These are phyloP conservation scores for Paramormyrops kingsleyae DNA, from an alignment of 2,113 vertebrate genomes.

Conservation along the genomic window DNA sequence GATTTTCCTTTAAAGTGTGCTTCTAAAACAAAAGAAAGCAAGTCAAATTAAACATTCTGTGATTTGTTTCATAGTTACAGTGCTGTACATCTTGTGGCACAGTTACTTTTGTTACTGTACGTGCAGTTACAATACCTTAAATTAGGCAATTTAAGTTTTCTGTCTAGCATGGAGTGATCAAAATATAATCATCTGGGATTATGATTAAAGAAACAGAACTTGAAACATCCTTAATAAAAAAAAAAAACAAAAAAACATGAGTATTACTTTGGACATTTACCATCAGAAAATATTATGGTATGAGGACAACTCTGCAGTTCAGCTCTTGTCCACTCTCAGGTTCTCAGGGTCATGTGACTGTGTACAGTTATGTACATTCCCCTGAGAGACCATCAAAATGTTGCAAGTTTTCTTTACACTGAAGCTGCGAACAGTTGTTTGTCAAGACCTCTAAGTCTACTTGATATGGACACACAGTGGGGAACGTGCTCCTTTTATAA, in stretches of 20 bases:
- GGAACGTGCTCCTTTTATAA: neutral
- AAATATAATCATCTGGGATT: slow-evolving; percentile 38
- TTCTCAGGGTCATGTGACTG: neutral
- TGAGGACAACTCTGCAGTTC: neutral
- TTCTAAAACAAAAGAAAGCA: neutral
- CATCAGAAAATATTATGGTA: neutral
- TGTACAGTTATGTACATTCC: neutral
- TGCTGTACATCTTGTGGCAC: slow-evolving; percentile 10
- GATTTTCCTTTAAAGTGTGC: neutral
- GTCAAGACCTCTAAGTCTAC: neutral
- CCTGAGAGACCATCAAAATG: neutral
- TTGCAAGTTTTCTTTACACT: neutral
- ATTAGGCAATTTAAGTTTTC: slow-evolving; percentile 38
- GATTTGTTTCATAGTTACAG: neutral
- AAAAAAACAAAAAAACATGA: neutral
- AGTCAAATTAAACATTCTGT: neutral
- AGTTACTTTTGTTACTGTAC: slow-evolving; percentile 16
- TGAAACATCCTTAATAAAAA: slow-evolving; percentile 40
- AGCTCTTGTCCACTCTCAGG: neutral
- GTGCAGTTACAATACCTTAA: slow-evolving; percentile 26
- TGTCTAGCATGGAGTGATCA: slow-evolving; percentile 26
- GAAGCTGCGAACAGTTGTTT: neutral
- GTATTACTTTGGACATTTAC: neutral
- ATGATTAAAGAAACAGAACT: slow-evolving; percentile 47
- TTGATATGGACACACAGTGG: neutral